Evolutionary conservation across 1,140 invertebrate genomes (phyloP), one percentile per base, ranked within the genome.

Genomic region (Meteorus sp.): DNA sequence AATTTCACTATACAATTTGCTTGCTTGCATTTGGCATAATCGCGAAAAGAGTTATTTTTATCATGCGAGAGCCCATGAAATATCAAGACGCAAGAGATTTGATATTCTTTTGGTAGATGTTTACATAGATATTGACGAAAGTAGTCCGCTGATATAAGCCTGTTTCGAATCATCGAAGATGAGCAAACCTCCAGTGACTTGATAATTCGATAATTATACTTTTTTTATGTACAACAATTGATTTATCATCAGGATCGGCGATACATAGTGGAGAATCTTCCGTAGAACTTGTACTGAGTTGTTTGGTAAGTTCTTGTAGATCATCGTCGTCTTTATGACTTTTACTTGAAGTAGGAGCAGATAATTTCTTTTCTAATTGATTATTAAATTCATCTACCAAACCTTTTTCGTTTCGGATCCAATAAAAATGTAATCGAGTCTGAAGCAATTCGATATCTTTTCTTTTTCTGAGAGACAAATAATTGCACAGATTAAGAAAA

Each of bases 1-100:
- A 29, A 41, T 8, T 25, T 17, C 27, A 35, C 37, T n/a, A 15
- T n/a, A 51, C 47, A 58, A 15, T 58, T 41, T 9, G 56, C 33
- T 33, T 51, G 47, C 13, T 37, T 58, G 33, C 56, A 52, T 19
- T 19, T 17, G 2, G 52, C 44, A 29, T 55, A 60, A 27, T 52
- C 58, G 11, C 35, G 11, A 37, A 37, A 37, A 7, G 3, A 3
- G 0, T 37, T 37, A 37, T 37, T 7, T 15, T 37, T n/a, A n/a
- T n/a, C n/a, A n/a, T 37, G 1, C 5, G 5, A 13, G 11, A 8
- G 3, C 11, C 35, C 35, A 2, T 37, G 5, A 11, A 37, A 2
- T 37, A 37, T 37, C 35, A 37, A 3, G 0, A 37, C 9, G 15
- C 35, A 37, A 11, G 5, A 13, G 35, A 37, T 37, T 5, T 11